Evolutionary conservation across 2,797 vertebrate species (phyloP), one percentile per base, ranked within the genome.

Genomic region (Poecilia picta): DNA sequence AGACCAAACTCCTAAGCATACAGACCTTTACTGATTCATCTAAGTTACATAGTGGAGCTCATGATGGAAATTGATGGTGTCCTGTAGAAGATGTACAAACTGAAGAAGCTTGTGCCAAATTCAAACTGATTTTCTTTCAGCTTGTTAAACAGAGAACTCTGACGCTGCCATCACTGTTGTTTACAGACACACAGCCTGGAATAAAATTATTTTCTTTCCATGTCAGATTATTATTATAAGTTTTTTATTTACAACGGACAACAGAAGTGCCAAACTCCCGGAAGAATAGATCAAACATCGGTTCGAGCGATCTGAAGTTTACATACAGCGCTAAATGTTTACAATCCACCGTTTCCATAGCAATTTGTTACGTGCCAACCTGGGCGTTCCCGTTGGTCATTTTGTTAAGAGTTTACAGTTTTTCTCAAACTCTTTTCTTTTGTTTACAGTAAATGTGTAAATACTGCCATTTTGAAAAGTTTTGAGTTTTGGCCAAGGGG

Each of bases 261-360:
- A 88, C 85, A 93, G 84, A 94, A 94, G 94, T 95, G 94, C 94
- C 93, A 92, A 91, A 88, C 78, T 47, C 18, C 55, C 49, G 46
- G 74, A 43, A 66, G 64, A 82, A 73, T 18, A 80, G 79, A 71
- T 76, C 59, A 79, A 23, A 64, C 83, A 57, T 88, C 74, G 43
- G 79, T 83, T 59, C 49, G 11, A 74, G 80, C 55, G 70, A 71
- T 64, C 47, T 36, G 72, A 92, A 88, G 94, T 95, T 96, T 95
- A 95, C 94, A 93, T 85, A 1, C 73, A 70, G 74, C 79, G 41
- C 89, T 93, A 86, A 89, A 92, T 94, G 95, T 96, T 96, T 96
- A 95, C 95, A 94, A 75, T 86, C 36, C 12, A 43, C 82, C 73
- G 55, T 77, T 83, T 86, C 81, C 85, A 81, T 84, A 0, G 70